These are phyloP conservation scores for Cryptotis parvus DNA, from an alignment of 2,113 vertebrate species.

Conservation along the genomic window DNA sequence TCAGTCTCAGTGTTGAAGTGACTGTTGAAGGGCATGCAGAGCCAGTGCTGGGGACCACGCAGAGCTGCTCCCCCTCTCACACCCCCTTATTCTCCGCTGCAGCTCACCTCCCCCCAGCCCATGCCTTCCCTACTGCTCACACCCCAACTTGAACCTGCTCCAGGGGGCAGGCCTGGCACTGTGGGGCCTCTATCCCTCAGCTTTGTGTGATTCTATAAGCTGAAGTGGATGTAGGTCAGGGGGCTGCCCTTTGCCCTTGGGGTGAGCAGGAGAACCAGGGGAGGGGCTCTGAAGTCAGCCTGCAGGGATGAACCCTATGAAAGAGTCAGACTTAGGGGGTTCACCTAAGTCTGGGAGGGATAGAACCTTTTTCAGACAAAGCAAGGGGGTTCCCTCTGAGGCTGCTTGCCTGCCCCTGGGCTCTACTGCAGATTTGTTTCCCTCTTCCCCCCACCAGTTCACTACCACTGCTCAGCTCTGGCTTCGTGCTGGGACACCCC, in stretches of 20 bases:
- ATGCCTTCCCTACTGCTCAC: too few relatives aligned
- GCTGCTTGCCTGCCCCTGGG: not conserved
- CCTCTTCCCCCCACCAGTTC: not conserved
- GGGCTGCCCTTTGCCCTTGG: not conserved
- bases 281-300: too few relatives aligned
- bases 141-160: too few relatives aligned
- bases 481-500: too few relatives aligned
- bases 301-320: accelerated
- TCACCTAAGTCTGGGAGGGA: not conserved
- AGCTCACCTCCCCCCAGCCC: too few relatives aligned
- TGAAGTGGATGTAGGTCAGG: not conserved
- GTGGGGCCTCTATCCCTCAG: not conserved
- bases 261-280: accelerated
- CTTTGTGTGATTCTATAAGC: not conserved
- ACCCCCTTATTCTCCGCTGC: too few relatives aligned
- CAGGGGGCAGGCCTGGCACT: not conserved
- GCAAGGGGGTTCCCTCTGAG: not conserved
- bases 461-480: not conserved
- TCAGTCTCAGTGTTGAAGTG: not conserved
- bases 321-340: not conserved
- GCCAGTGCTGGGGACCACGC: not conserved
- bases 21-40: not conserved
- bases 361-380: not conserved
- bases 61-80: too few relatives aligned
- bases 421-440: accelerated